Percentiles rank a stretch among this genome's conserved stretches.
phyloP scores from a whole-genome alignment of 2,797 vertebrate genomes.

The Cynodonichthys magdalenae region DNA sequence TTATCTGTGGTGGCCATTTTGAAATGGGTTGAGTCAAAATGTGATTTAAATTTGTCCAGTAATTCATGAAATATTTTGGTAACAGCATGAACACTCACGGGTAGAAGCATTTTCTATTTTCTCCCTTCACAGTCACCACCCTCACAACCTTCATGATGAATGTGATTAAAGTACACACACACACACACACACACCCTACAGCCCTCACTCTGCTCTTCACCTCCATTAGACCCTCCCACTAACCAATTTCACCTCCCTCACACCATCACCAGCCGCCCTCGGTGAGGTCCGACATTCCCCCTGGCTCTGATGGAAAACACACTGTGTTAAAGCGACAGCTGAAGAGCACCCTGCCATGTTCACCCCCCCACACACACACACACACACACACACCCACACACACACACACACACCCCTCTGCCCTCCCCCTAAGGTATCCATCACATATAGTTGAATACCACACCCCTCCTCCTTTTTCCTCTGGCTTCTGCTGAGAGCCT shows the following conservation, averaged over 20 bases:
- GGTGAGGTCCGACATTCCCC: conserved; percentile 64
- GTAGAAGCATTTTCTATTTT: no score
- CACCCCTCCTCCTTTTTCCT: conserved; percentile 46
- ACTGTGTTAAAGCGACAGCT: conserved; percentile 77
- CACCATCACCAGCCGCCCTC: conserved; percentile 40
- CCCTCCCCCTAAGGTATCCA: conserved; percentile 64
- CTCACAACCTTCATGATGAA: conserved; percentile 39
- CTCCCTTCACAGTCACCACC: conserved; percentile 3
- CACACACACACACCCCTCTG: conserved; percentile 11
- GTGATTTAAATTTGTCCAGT: no score
- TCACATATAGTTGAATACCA: conserved; percentile 44
- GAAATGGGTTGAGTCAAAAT: no score
- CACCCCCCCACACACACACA: conserved; percentile 7
- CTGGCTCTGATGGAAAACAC: conserved; percentile 69
- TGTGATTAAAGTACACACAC: conserved; percentile 27
- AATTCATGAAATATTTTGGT: no score
- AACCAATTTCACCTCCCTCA: conserved; percentile 45
- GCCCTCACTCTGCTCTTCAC: conserved; percentile 24
- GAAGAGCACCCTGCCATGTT: conserved; percentile 59
- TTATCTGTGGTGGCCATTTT: no score
- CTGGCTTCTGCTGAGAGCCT: conserved; percentile 74
- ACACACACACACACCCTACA: conserved; percentile 7
- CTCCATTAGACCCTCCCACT: conserved; percentile 10
- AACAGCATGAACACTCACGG: no score
- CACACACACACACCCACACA: no score